Conservation (phyloP, 2,113 vertebrate species). For the Pelusios castaneus region DNA sequence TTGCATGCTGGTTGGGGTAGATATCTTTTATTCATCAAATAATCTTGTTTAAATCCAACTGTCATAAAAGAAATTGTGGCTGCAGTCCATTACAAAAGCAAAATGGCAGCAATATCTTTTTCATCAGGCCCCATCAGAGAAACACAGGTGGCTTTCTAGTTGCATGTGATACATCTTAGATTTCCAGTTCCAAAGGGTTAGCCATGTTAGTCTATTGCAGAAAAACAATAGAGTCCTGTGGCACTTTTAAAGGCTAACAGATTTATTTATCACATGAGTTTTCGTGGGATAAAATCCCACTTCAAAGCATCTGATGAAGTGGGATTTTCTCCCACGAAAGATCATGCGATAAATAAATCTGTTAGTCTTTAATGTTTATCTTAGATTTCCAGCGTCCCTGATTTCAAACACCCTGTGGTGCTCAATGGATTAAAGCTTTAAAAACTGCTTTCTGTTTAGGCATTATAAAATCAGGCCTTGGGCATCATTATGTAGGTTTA, state of each 20-base stretch:
- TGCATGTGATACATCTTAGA: not conserved
- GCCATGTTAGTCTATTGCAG: too few species aligned
- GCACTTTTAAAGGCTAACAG: too few species aligned
- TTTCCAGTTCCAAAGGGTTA: too few species aligned
- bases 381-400: not conserved
- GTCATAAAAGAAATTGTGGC: not conserved
- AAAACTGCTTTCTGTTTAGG: not conserved
- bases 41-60: not conserved
- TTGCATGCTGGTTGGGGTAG: not conserved
- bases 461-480: not conserved
- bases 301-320: too few species aligned
- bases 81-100: not conserved
- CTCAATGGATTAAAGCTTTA: constrained; percentile 23
- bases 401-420: not conserved
- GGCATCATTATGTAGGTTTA: not conserved
- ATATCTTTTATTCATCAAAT: not conserved
- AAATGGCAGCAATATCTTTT: not conserved
- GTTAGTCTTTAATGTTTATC: not conserved
- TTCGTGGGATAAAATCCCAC: too few species aligned
- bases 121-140: not conserved
- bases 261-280: too few species aligned
- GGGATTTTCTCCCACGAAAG: too few species aligned
- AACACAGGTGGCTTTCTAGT: not conserved
- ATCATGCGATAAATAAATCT: too few species aligned
- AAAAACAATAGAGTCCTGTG: too few species aligned